Conservation (phyloP, 1,140 invertebrate species). For the Bombus superbus region DNA sequence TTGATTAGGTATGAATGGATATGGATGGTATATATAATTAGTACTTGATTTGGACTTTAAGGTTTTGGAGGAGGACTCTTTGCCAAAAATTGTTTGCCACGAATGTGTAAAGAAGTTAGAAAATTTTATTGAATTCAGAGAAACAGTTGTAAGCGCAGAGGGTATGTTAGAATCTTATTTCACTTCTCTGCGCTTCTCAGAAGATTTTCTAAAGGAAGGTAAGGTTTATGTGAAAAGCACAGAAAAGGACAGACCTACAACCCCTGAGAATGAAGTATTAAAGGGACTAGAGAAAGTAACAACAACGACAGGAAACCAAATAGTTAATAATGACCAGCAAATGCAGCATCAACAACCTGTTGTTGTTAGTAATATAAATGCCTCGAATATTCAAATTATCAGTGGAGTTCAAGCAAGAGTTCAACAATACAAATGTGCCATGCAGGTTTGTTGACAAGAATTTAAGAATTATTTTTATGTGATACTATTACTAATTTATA, state of each 20-base stretch:
- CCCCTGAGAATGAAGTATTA: conserved; percentile 71
- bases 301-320: conserved; percentile 52
- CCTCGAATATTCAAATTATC: conserved; percentile 83
- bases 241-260: conserved; percentile 74
- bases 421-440: conserved; percentile 83
- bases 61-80: conserved; percentile 87
- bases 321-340: conserved; percentile 67
- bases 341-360: conserved; percentile 79
- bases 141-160: conserved; percentile 87
- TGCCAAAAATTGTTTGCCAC: conserved; percentile 88
- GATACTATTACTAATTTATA: not conserved
- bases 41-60: conserved; percentile 69
- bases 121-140: conserved; percentile 85
- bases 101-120: conserved; percentile 86
- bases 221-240: conserved; percentile 83
- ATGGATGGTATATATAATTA: not conserved
- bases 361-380: conserved; percentile 83
- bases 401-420: conserved; percentile 81
- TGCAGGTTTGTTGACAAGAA: conserved; percentile 77
- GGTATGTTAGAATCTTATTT: conserved; percentile 87
- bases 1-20: not conserved
- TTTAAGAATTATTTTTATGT: not conserved
- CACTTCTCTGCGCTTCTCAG: conserved; percentile 84
- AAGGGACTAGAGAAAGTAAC: conserved; percentile 74
- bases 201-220: conserved; percentile 86